Evolutionary conservation across 2,888 invertebrate genomes (phyloP).

Genomic region (Ferrisia virgata): DNA sequence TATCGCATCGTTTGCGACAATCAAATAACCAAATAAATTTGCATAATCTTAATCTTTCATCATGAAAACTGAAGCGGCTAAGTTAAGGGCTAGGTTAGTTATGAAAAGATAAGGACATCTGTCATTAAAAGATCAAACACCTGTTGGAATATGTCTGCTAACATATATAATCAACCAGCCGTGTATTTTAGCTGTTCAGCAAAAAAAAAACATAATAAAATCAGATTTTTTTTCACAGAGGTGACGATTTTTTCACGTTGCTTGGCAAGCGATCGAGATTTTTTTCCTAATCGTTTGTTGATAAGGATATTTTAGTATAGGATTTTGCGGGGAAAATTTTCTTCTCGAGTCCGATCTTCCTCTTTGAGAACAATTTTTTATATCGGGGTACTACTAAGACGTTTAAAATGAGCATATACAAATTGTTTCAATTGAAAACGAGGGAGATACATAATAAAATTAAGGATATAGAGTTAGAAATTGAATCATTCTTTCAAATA

Average conservation of each 20-base stretch:
- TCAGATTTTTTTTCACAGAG: not conserved
- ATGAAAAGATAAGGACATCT: conserved; percentile 11
- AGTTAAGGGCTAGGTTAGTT: no score
- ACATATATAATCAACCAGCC: conserved; percentile 43
- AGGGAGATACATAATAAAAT: no score
- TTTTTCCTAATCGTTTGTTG: not conserved
- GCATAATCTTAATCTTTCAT: no score
- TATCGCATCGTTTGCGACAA: no score
- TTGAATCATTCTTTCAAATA: no score
- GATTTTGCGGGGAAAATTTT: not conserved
- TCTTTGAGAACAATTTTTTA: no score
- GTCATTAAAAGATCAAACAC: conserved; percentile 22
- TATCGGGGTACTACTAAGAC: no score
- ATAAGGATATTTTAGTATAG: not conserved
- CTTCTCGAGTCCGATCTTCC: no score
- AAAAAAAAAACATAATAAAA: conserved; percentile 9
- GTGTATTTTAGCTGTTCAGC: not conserved
- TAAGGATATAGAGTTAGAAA: no score
- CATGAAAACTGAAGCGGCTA: not conserved
- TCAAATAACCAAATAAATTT: no score
- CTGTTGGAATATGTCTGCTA: conserved; percentile 37
- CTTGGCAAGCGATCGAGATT: not conserved
- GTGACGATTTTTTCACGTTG: not conserved
- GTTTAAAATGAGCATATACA: no score
- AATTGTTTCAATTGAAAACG: no score